phyloP scores from a whole-genome alignment of 2,888 invertebrate species.

The Drosophila infuscata region DNA sequence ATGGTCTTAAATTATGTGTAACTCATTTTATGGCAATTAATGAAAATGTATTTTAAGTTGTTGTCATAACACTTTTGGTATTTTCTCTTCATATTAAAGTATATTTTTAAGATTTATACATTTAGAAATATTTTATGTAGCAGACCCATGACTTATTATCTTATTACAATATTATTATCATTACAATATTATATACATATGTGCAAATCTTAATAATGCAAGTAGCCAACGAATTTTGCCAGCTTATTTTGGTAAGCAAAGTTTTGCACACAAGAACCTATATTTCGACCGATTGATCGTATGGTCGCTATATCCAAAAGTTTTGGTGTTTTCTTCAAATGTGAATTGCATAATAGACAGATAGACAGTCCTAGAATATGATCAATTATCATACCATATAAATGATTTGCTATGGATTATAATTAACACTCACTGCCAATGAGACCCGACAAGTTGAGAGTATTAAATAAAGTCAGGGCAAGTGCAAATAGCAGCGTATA shows the following conservation, averaged over 20 bases:
- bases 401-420: neutral
- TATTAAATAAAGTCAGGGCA: constrained; percentile 44
- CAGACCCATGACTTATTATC: too few species aligned
- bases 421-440: neutral
- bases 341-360: too few species aligned
- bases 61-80: neutral
- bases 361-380: neutral
- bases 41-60: neutral
- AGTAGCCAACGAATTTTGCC: too few species aligned
- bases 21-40: neutral
- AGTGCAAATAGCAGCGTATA: constrained; percentile 65
- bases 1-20: neutral
- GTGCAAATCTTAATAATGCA: too few species aligned
- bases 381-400: neutral
- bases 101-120: neutral
- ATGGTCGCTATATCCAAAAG: too few species aligned
- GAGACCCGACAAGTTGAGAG: constrained; percentile 3
- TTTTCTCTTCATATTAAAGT: neutral
- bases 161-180: too few species aligned
- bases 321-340: too few species aligned
- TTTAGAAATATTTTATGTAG: neutral
- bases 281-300: too few species aligned
- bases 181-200: too few species aligned
- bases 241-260: too few species aligned
- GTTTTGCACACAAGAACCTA: too few species aligned